Percentiles rank a stretch among this genome's conserved stretches.
Conservation (phyloP, 2,113 vertebrate genomes). For the Bombycilla garrulus region DNA sequence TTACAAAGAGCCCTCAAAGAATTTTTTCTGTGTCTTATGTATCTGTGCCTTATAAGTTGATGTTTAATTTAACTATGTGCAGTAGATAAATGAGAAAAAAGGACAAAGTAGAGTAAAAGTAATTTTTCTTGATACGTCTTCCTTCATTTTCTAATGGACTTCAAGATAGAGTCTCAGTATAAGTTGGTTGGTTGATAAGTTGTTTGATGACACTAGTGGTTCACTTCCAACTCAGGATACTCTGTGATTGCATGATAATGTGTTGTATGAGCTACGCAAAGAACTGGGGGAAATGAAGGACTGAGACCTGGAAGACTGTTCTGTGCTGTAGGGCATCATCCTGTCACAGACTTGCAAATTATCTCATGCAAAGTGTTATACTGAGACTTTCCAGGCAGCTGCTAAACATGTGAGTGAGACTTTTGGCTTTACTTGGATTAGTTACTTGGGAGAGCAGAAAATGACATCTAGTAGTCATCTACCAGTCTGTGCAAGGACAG, state of each 20-base stretch:
- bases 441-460: background rate
- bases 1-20: background rate
- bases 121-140: background rate
- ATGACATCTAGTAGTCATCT: background rate
- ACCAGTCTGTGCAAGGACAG: background rate
- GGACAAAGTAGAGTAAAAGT: background rate
- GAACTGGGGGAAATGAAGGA: background rate
- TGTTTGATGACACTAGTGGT: background rate
- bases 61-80: background rate
- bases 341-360: background rate
- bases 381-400: background rate
- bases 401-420: background rate
- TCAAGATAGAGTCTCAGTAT: background rate
- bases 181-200: background rate
- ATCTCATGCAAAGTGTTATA: background rate
- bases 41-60: background rate
- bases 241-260: background rate
- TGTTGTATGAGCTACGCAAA: background rate
- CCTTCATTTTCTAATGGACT: background rate
- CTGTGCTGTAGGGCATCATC: background rate
- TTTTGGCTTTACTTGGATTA: background rate
- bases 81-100: background rate
- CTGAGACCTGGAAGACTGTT: background rate
- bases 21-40: background rate
- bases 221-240: background rate